Evolutionary conservation across 1,140 invertebrate genomes (phyloP), one percentile per base, ranked within the genome.

Genomic region (Drosophila auraria): DNA sequence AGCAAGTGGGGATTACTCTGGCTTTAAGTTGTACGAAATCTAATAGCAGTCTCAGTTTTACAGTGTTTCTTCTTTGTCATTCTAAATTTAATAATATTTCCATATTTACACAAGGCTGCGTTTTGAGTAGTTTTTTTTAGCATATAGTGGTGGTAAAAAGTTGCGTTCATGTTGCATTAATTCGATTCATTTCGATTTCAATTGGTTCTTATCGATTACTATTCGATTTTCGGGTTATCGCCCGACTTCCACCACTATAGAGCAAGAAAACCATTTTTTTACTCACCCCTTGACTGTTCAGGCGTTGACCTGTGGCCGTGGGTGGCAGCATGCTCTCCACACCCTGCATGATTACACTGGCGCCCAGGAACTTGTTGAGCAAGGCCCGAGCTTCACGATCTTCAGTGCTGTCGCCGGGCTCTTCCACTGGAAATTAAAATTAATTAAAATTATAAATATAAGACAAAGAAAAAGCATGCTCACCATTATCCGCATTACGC

Each of bases 281-380:
- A 82, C 86, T 87, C 56, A 91, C 87, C 80, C 82, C 87, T 78
- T 91, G 87, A 49, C 59, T 78, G 64, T 62, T 80, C 53, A 78
- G 57, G 45, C 73, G 76, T 53, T 86, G 79, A 40, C 71, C 80
- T 25, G 70, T 75, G n/a, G 45, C 57, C 17, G 66, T 50, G 23
- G 75, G 64, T 33, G 91, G 92, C 50, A 93, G 45, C 75, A 91
- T 83, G 60, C 80, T 82, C 61, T 93, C 92, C 33, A 93, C 90
- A 5, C 92, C 96, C 57, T 95, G 95, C 93, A 97, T 95, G 20
- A 97, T 94, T 61, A 96, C 96, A 75, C 96, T 96, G 58, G 96
- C 96, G 47, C 96, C 96, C 27, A 97, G 94, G 93, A 97, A 97
- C 93, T 96, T 97, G 93, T 97, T 97, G 27, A 97, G 94, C 70